phyloP scores from a whole-genome alignment of 1,140 invertebrate species.

The Cotesia vestalis region DNA sequence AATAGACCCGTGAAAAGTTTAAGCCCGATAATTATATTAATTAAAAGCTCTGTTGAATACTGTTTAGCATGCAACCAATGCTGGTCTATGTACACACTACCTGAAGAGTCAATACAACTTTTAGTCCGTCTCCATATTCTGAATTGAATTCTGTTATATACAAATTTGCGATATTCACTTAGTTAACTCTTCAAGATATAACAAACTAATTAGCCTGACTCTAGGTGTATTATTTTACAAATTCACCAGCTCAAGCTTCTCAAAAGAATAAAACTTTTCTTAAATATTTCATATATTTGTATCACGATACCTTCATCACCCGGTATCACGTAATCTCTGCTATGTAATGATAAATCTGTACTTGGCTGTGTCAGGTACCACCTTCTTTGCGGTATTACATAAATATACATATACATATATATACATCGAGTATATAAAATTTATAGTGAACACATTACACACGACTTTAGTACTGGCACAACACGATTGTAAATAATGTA shows the following conservation, averaged over 20 bases:
- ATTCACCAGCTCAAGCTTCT: no score
- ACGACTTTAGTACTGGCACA: background rate
- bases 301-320: constrained; percentile 7
- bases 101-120: no score
- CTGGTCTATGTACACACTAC: background rate
- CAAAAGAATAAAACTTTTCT: no score
- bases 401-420: background rate
- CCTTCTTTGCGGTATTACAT: constrained; percentile 15
- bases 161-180: no score
- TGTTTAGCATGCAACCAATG: background rate
- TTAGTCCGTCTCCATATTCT: no score
- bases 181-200: no score
- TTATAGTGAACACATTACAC: background rate
- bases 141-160: no score
- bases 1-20: constrained; percentile 49
- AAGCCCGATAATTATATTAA: constrained; percentile 46
- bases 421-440: constrained; percentile 11
- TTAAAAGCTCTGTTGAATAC: constrained; percentile 39
- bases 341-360: constrained; percentile 23
- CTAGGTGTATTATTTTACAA: no score
- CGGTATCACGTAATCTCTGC: background rate
- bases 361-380: constrained; percentile 23
- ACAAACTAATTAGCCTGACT: no score
- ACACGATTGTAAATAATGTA: constrained; percentile 15
- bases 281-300: constrained; percentile 2